A percentile compares a stretch with the other conserved stretches of the same genome.
Conservation (phyloP, 2,797 vertebrate genomes). For the Phrynocephalus guinanensis region DNA sequence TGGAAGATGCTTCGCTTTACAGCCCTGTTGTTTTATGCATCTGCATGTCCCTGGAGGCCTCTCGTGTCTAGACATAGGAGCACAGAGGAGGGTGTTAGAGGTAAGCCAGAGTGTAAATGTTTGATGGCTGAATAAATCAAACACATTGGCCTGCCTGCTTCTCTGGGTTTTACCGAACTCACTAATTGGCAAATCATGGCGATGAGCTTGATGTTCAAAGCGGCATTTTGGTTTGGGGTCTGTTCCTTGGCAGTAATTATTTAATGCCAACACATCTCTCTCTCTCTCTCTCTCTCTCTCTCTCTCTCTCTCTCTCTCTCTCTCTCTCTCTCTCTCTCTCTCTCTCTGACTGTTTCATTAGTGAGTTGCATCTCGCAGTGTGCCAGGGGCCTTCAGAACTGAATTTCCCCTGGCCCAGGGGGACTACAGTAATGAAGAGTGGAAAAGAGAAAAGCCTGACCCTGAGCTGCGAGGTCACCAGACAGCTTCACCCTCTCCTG, state of each 20-base stretch:
- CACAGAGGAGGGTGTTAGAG: background rate
- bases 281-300: no score
- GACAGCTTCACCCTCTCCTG: conserved; percentile 12
- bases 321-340: no score
- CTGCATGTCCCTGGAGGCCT: background rate
- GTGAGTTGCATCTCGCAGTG: background rate
- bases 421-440: conserved; percentile 28
- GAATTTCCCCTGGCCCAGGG: background rate
- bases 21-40: background rate
- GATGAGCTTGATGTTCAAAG: conserved; percentile 9
- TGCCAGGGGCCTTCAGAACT: conserved; percentile 14
- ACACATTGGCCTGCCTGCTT: background rate
- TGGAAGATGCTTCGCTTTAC: no score
- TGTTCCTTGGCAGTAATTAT: conserved; percentile 28
- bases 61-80: background rate
- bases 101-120: background rate
- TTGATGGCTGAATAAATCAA: background rate
- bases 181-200: conserved; percentile 24
- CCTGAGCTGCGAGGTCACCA: background rate
- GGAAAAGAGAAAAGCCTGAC: conserved; percentile 1
- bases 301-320: background rate
- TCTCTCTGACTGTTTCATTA: conserved; percentile 10
- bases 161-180: background rate
- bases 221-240: background rate
- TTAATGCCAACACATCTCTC: conserved; percentile 2